These are phyloP conservation scores for Fragum whitleyi DNA, from an alignment of 2,888 invertebrate species.

Conservation along the genomic window DNA sequence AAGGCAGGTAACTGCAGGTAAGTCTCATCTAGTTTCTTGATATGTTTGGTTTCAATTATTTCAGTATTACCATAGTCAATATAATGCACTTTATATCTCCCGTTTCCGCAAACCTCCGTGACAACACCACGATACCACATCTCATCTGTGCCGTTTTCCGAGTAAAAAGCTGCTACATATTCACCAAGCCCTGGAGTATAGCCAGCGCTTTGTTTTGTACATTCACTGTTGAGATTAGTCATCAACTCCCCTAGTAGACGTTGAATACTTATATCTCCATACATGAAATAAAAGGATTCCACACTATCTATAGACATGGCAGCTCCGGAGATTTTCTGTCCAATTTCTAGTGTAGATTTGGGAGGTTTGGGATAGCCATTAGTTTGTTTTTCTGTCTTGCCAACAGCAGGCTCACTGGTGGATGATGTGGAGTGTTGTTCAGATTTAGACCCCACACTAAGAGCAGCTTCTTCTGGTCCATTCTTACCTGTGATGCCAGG, in stretches of 20 bases:
- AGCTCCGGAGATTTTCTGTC: constrained; percentile 26
- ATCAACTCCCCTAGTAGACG: constrained; percentile 37
- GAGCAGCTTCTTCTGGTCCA: background rate
- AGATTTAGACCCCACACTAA: background rate
- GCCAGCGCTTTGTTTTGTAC: background rate
- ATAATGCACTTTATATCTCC: constrained; percentile 72
- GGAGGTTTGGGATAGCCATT: constrained; percentile 16
- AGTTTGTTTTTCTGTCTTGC: background rate
- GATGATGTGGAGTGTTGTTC: background rate
- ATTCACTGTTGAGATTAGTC: constrained; percentile 34
- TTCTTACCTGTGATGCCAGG: background rate
- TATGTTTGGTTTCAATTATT: constrained; percentile 44
- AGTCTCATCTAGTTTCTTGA: constrained; percentile 58
- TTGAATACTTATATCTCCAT: constrained; percentile 46
- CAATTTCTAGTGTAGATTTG: background rate
- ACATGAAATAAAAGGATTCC: constrained; percentile 41
- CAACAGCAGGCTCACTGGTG: background rate
- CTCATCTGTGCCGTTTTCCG: constrained; percentile 61
- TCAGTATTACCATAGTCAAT: constrained; percentile 83
- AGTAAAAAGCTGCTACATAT: constrained; percentile 61
- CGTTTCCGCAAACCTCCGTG: constrained; percentile 52
- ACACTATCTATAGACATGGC: constrained; percentile 54
- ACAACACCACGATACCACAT: constrained; percentile 79
- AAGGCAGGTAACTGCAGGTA: constrained; percentile 65
- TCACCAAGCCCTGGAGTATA: constrained; percentile 63